Conservation (phyloP, 2,113 vertebrate genomes). For the Mastomys natalensis region DNA sequence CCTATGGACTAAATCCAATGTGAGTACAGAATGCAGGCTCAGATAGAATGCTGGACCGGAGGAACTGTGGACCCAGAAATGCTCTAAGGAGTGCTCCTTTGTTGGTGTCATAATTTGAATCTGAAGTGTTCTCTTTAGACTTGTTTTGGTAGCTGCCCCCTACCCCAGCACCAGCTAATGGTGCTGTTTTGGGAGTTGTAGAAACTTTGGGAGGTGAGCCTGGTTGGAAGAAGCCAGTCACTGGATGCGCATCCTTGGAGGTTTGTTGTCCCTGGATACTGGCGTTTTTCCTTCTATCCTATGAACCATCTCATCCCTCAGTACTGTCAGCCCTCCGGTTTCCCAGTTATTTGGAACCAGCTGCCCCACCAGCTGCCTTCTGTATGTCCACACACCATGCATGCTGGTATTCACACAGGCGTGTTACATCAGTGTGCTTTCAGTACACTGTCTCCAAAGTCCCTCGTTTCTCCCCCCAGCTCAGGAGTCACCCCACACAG, state of each 20-base stretch:
- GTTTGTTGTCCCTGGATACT: not conserved
- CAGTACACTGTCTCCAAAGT: not conserved
- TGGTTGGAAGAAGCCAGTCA: not conserved
- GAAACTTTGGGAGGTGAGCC: not conserved
- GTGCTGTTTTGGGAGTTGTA: not conserved
- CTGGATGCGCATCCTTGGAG: too few relatives aligned
- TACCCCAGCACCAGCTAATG: not conserved
- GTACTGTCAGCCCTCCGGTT: not conserved
- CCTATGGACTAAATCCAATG: not conserved
- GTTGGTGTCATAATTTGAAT: not conserved
- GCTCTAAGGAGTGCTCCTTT: not conserved
- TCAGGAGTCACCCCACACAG: not conserved
- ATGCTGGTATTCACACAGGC: accelerated
- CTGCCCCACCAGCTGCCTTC: not conserved
- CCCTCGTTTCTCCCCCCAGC: not conserved
- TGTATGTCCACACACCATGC: accelerated
- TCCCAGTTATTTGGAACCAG: not conserved
- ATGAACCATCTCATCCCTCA: too few relatives aligned
- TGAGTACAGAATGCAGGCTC: not conserved
- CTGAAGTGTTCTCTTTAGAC: not conserved
- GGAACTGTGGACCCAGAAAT: not conserved
- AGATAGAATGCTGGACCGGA: not conserved
- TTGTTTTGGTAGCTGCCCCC: not conserved
- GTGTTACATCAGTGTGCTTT: too few relatives aligned
- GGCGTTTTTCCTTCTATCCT: too few relatives aligned